A percentile compares a stretch with the other conserved stretches of the same genome.
Conservation (phyloP, 2,797 vertebrate genomes). For the Galaxias olidus region DNA sequence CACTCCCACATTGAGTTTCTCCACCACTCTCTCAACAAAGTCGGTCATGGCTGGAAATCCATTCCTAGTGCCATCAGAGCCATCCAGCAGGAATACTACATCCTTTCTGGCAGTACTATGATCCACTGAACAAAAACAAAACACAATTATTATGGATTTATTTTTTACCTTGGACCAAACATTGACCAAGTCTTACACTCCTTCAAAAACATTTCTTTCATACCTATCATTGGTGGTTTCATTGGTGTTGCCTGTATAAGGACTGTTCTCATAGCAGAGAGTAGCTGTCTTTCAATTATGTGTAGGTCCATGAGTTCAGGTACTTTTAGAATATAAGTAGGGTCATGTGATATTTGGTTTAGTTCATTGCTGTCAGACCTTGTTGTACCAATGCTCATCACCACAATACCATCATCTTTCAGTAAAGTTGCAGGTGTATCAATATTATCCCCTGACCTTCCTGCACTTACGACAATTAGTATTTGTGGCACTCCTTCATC, state of each 20-base stretch:
- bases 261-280: conserved; percentile 23
- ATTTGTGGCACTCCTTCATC: conserved; percentile 51
- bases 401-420: conserved; percentile 42
- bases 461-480: conserved; percentile 54
- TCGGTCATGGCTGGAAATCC: conserved; percentile 28
- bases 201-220: background rate
- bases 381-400: conserved; percentile 55
- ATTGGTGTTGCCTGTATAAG: conserved; percentile 4
- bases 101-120: conserved; percentile 20
- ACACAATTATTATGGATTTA: background rate
- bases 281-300: conserved; percentile 37
- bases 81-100: conserved; percentile 41
- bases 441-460: conserved; percentile 52
- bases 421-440: conserved; percentile 40
- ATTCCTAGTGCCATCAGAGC: conserved; percentile 24
- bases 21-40: conserved; percentile 29
- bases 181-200: too few relatives aligned
- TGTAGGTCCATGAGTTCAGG: conserved; percentile 45
- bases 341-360: conserved; percentile 35
- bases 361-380: conserved; percentile 54
- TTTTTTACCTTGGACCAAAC: conserved; percentile 16
- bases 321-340: conserved; percentile 29
- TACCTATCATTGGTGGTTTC: conserved; percentile 4
- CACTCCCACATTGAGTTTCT: conserved; percentile 25
- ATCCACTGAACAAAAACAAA: background rate